Evolutionary conservation across 2,888 invertebrate species (phyloP), one percentile per base, ranked within the genome.

Genomic region (Diadegma fenestrale): DNA sequence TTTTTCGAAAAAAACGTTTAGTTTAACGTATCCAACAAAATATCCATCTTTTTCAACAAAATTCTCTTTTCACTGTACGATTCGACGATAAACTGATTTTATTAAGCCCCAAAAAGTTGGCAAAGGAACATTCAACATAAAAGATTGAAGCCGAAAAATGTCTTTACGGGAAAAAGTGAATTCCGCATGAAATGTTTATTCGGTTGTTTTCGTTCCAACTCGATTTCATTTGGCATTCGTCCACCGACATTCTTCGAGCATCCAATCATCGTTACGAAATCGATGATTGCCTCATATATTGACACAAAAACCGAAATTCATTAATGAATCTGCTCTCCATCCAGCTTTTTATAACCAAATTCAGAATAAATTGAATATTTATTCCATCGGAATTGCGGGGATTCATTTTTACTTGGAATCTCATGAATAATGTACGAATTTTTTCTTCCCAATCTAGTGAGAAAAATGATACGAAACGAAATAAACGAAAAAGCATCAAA

Each of bases 231-330:
- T 4, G 12, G 17, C 22, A 58, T 69, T 79, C 68, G 66, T 58
- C 26, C 54, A 17, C 51, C 41, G 37, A n/a, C 63, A 45, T 41
- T 37, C 26, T 17, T 17, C 10, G 8, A 68, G 58, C 17, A 54
- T 37, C 17, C 41, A 17, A 64, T 48, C 33, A 45, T 51, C 69
- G 80, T 84, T 84, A 66, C 72, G 72, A 80, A 80, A 84, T 76
- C 30, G 1, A n/a, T 14, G 37, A 84, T 84, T 66, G 66, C 77
- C 37, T 84, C 26, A 43, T 19, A 43, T 19, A 12, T n/a, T 77
- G 58, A 76, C n/a, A 22, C 37, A 17, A 63, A 41, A 69, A 71
- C 43, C 66, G 63, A 58, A 6, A 43, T 77, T 84, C 77, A 66
- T 71, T 26, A 77, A 84, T 54, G 58, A 66, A 48, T 26, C 51